These are phyloP conservation scores for Echinarachnius parma DNA, from an alignment of 53 echinoderm and acorn worm species.

Conservation along the genomic window DNA sequence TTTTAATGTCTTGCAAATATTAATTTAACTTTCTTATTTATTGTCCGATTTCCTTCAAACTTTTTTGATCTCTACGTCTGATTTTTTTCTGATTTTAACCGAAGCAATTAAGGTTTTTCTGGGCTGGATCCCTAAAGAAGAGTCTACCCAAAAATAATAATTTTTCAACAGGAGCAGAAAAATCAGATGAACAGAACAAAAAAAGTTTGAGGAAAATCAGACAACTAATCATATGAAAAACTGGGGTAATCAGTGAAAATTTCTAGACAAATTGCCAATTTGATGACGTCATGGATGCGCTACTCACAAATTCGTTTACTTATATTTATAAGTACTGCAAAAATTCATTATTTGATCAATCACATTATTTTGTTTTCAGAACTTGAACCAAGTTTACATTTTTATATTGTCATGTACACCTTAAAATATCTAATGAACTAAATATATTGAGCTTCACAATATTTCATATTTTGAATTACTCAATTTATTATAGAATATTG, in stretches of 20 bases:
- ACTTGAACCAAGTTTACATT: slow-evolving; percentile 11
- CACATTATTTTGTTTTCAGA: slow-evolving; percentile 3
- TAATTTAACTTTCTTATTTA: slow-evolving; percentile 1
- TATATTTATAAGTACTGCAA: slow-evolving; percentile 8
- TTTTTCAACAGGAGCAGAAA: slow-evolving; percentile 14
- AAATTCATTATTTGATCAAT: slow-evolving; percentile 1
- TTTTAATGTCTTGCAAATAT: too few relatives aligned
- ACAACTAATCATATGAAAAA: slow-evolving; percentile 14
- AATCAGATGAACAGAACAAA: slow-evolving; percentile 4
- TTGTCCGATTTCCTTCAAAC: slow-evolving; percentile 2
- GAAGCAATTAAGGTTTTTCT: slow-evolving; percentile 2
- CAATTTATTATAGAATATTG: slow-evolving; percentile 3
- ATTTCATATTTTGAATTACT: neutral
- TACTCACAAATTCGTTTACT: slow-evolving; percentile 2
- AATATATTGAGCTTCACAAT: slow-evolving; percentile 3
- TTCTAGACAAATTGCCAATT: slow-evolving; percentile 8
- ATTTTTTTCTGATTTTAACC: slow-evolving; percentile 7
- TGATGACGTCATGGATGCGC: slow-evolving; percentile 12
- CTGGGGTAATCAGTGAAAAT: slow-evolving; percentile 16
- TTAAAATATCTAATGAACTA: neutral
- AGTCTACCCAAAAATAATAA: slow-evolving; percentile 8
- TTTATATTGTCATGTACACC: slow-evolving; percentile 4
- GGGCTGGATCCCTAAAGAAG: slow-evolving; percentile 4
- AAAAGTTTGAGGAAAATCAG: slow-evolving; percentile 10
- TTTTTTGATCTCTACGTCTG: slow-evolving; percentile 3